These are phyloP conservation scores for Anolis apletophallus DNA, from an alignment of 2,797 vertebrate genomes.

Conservation along the genomic window DNA sequence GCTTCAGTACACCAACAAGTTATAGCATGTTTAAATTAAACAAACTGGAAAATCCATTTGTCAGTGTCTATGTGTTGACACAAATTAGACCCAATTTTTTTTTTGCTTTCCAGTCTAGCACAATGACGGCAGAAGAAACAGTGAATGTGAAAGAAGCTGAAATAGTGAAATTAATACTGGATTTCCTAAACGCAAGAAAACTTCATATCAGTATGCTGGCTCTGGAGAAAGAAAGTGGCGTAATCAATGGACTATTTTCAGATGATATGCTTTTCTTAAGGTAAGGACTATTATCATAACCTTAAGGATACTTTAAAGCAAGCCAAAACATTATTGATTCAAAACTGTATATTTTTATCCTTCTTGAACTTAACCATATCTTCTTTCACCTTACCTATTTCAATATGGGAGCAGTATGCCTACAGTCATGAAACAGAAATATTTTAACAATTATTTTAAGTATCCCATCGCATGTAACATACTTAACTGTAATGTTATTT, in stretches of 20 bases:
- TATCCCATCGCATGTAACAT: neutral
- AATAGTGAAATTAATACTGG: conserved; percentile 95
- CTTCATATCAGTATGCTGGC: conserved; percentile 98
- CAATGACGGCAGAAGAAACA: conserved; percentile 96
- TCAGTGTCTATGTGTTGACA: neutral
- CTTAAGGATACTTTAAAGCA: neutral
- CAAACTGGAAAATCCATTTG: neutral
- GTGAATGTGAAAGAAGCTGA: conserved; percentile 96
- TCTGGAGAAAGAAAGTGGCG: conserved; percentile 94
- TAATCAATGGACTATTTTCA: conserved; percentile 97
- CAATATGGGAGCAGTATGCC: neutral
- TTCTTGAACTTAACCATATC: neutral
- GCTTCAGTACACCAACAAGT: neutral
- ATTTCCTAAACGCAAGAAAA: conserved; percentile 94
- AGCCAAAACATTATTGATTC: neutral
- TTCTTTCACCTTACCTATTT: neutral
- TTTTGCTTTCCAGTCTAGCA: conserved; percentile 78
- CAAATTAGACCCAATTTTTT: neutral
- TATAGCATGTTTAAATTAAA: neutral
- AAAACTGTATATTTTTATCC: neutral
- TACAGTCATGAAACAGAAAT: neutral
- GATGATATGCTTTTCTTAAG: conserved; percentile 99
- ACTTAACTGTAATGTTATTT: neutral
- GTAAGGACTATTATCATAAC: conserved; percentile 71
- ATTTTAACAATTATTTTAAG: neutral